phyloP scores from a whole-genome alignment of 2,113 vertebrate species.

The Fregata magnificens region DNA sequence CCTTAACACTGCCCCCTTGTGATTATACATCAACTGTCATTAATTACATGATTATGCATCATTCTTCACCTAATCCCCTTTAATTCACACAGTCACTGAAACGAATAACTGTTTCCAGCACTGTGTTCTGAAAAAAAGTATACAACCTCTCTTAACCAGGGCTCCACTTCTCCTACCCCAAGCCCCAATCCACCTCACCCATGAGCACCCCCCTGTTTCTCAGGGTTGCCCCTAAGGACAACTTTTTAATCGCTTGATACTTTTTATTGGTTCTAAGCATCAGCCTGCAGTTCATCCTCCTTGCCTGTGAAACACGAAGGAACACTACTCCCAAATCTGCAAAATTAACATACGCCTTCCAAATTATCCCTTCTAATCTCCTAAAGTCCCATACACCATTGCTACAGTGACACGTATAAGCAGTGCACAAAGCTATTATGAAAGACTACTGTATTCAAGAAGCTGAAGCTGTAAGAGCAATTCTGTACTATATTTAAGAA shows the following conservation, averaged over 20 bases:
- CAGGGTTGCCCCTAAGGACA: not conserved
- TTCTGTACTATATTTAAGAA: not conserved
- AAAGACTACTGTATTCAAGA: not conserved
- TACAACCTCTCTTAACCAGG: not conserved
- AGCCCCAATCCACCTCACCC: not conserved
- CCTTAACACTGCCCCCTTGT: constrained; percentile 58
- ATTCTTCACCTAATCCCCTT: not conserved
- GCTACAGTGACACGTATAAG: not conserved
- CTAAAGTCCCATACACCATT: not conserved
- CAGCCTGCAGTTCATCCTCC: not conserved
- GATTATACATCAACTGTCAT: not conserved
- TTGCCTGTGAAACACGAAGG: not conserved
- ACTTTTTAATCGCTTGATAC: not conserved
- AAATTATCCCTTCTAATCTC: not conserved
- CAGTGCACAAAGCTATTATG: not conserved
- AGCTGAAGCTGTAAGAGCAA: not conserved
- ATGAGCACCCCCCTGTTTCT: not conserved
- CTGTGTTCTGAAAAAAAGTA: not conserved
- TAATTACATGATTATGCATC: not conserved
- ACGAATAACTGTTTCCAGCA: not conserved
- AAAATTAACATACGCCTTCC: not conserved
- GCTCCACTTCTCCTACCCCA: not conserved
- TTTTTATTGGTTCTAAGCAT: not conserved
- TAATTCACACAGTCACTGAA: not conserved
- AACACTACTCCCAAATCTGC: not conserved